phyloP scores from a whole-genome alignment of 2,797 vertebrate species.

The Scyliorhinus canicula region DNA sequence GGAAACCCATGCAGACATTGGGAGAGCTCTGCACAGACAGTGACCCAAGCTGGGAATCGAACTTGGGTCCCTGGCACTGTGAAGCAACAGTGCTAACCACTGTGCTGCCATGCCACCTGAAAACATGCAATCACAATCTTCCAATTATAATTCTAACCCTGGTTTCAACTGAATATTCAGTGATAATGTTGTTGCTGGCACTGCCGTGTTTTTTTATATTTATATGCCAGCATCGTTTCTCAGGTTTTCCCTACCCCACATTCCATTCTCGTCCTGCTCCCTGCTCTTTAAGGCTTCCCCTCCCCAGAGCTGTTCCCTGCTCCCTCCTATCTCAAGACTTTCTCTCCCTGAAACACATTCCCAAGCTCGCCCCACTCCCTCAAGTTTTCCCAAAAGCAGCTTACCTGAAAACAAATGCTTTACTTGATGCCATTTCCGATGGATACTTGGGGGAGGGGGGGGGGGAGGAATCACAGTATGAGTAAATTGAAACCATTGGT shows the following conservation, averaged over 20 bases:
- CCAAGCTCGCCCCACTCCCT: background rate
- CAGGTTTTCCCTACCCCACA: background rate
- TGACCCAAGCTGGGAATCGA: too few relatives aligned
- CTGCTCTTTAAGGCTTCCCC: background rate
- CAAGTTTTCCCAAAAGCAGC: background rate
- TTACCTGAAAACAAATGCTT: background rate
- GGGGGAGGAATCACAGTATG: background rate
- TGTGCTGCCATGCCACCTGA: too few relatives aligned
- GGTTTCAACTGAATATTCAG: background rate
- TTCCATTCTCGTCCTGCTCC: background rate
- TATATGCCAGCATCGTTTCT: background rate
- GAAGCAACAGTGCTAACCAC: too few relatives aligned
- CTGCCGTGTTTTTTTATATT: background rate
- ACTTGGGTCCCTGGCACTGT: too few relatives aligned
- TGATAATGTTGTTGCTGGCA: background rate
- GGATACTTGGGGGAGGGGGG: background rate
- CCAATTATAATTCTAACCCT: background rate
- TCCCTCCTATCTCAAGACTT: too few relatives aligned
- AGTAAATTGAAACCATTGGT: background rate
- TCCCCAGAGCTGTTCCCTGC: too few relatives aligned
- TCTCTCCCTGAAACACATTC: background rate
- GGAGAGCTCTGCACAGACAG: too few relatives aligned
- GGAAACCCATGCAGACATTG: too few relatives aligned
- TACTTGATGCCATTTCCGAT: background rate
- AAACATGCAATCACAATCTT: background rate